These are phyloP conservation scores for Mallateleia sp. DNA, from an alignment of 2,888 invertebrate genomes.

Conservation along the genomic window DNA sequence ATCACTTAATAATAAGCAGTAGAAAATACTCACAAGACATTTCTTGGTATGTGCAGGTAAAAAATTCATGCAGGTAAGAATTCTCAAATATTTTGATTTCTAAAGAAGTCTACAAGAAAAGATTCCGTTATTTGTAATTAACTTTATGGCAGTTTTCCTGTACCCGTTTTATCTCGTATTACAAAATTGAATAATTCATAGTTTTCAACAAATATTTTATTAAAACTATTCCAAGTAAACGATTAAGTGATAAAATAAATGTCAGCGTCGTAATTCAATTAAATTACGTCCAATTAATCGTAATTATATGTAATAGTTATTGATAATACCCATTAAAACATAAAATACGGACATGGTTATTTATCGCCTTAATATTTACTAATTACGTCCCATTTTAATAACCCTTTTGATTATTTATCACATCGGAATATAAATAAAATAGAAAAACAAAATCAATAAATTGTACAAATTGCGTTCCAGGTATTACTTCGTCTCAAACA, in stretches of 20 bases:
- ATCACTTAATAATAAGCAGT: not conserved
- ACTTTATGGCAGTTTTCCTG: constrained; percentile 8
- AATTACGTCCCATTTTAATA: no score
- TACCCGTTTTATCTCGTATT: not conserved
- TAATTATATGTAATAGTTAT: not conserved
- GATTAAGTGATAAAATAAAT: not conserved
- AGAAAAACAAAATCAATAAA: constrained; percentile 8
- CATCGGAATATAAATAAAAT: not conserved
- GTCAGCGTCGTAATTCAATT: not conserved
- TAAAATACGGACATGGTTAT: no score
- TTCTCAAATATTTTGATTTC: not conserved
- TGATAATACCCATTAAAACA: no score
- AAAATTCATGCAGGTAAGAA: not conserved
- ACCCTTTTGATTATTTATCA: no score
- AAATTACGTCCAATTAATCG: not conserved
- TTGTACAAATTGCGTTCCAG: not conserved
- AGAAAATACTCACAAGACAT: not conserved
- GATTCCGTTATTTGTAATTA: constrained; percentile 1
- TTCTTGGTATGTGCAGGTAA: not conserved
- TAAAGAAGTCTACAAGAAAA: constrained; percentile 2
- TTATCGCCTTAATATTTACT: no score
- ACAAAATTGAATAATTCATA: not conserved
- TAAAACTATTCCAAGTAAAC: not conserved
- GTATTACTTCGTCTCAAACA: constrained; percentile 17
- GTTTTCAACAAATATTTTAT: not conserved